Evolutionary conservation across 1,140 invertebrate genomes (phyloP).

Genomic region (Leptinotarsa undecemlineata): DNA sequence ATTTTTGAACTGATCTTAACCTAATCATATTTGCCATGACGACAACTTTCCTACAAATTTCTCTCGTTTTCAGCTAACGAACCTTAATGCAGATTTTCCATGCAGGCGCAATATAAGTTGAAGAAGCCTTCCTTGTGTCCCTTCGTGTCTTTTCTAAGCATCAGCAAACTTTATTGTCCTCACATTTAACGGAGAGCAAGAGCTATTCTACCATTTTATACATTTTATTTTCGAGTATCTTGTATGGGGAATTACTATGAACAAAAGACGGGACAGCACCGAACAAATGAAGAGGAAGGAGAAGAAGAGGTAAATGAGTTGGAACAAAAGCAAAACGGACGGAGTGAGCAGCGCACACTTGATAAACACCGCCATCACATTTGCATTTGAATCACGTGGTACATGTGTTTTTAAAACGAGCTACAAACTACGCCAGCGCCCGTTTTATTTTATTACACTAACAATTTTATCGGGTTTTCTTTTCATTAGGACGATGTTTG

Average conservation of each 20-base stretch:
- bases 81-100: too few relatives aligned
- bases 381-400: constrained; percentile 49
- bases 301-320: constrained; percentile 50
- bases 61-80: too few relatives aligned
- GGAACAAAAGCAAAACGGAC: constrained; percentile 48
- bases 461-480: constrained; percentile 28
- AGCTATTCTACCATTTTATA: constrained; percentile 11
- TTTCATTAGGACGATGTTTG: constrained; percentile 23
- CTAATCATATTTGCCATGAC: too few relatives aligned
- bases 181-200: neutral
- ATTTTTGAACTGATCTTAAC: too few relatives aligned
- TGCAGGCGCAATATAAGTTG: too few relatives aligned
- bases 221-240: constrained; percentile 27
- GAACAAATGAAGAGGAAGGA: constrained; percentile 49
- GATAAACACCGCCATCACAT: constrained; percentile 49
- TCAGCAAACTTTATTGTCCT: too few relatives aligned
- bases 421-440: constrained; percentile 18
- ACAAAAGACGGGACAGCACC: constrained; percentile 43
- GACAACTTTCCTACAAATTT: too few relatives aligned
- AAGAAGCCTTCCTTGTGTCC: too few relatives aligned
- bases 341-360: constrained; percentile 41
- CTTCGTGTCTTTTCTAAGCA: too few relatives aligned
- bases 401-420: constrained; percentile 47
- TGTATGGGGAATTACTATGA: constrained; percentile 27
- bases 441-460: constrained; percentile 28